Evolutionary conservation across 1,140 invertebrate genomes (phyloP).

Genomic region (Agrypnia vestita): DNA sequence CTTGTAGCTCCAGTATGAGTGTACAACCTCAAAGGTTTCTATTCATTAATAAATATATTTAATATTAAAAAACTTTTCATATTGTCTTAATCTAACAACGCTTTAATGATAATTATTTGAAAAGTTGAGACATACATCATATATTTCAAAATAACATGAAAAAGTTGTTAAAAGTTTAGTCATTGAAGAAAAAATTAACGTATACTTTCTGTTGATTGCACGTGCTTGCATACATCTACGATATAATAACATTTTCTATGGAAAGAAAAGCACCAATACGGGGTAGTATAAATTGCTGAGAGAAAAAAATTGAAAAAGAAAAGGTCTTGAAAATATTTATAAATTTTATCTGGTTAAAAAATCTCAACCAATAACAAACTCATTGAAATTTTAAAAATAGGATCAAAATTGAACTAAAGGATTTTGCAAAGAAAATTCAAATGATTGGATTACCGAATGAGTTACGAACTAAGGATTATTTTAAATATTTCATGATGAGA

Average conservation of each 20-base stretch:
- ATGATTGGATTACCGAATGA: no score
- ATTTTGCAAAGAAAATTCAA: no score
- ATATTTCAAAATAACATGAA: constrained; percentile 17
- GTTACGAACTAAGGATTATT: no score
- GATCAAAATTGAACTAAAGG: no score
- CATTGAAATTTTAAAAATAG: no score
- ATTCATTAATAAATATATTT: constrained; percentile 58
- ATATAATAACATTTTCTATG: neutral
- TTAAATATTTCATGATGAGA: neutral
- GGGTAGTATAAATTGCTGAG: neutral
- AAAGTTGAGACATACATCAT: constrained; percentile 10
- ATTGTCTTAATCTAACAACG: constrained; percentile 31
- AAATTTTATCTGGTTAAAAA: no score
- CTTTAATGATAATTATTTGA: constrained; percentile 22
- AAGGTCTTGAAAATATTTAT: no score
- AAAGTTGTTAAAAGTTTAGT: neutral
- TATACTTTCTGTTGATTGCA: constrained; percentile 8
- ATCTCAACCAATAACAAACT: no score
- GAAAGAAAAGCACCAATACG: no score
- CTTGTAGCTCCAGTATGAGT: constrained; percentile 61
- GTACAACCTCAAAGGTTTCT: constrained; percentile 61
- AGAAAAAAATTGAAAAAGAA: no score
- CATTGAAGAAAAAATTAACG: neutral
- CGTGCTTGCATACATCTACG: neutral
- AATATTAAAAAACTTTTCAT: constrained; percentile 54